Conservation (phyloP, 2,797 vertebrate species). For the Lophotriccus pileatus region DNA sequence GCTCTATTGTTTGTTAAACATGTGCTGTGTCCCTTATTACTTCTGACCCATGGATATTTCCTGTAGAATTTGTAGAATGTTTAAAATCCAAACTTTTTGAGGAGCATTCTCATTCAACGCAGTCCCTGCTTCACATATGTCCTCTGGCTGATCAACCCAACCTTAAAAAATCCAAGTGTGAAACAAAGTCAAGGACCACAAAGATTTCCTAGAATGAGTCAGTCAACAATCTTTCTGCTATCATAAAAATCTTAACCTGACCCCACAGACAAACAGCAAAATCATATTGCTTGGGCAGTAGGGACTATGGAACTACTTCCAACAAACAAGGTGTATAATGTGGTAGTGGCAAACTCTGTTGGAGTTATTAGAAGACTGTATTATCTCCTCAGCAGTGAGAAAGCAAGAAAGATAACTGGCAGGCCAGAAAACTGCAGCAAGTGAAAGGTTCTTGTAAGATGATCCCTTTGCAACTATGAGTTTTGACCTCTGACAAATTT, state of each 20-base stretch:
- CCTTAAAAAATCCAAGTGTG: background rate
- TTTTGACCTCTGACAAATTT: background rate
- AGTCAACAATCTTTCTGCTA: background rate
- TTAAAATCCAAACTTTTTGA: background rate
- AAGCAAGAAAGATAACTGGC: background rate
- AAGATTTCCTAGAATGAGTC: background rate
- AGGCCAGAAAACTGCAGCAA: background rate
- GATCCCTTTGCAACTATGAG: background rate
- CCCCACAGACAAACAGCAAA: background rate
- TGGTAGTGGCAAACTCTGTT: background rate
- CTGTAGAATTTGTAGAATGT: background rate
- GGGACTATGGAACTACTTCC: background rate
- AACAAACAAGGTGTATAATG: accelerated
- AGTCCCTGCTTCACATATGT: background rate
- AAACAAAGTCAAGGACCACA: background rate
- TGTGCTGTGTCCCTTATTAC: background rate
- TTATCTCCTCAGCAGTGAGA: background rate
- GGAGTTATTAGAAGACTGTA: background rate
- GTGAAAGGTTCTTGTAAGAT: background rate
- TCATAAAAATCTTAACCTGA: background rate
- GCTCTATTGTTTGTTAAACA: background rate
- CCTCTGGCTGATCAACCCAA: background rate
- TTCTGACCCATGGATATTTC: background rate
- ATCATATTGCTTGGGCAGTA: background rate
- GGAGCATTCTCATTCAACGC: background rate